A percentile compares a stretch with the other conserved stretches of the same genome.
Evolutionary conservation across 2,113 vertebrate species (phyloP).

Genomic region (Proterorhinus semilunaris): DNA sequence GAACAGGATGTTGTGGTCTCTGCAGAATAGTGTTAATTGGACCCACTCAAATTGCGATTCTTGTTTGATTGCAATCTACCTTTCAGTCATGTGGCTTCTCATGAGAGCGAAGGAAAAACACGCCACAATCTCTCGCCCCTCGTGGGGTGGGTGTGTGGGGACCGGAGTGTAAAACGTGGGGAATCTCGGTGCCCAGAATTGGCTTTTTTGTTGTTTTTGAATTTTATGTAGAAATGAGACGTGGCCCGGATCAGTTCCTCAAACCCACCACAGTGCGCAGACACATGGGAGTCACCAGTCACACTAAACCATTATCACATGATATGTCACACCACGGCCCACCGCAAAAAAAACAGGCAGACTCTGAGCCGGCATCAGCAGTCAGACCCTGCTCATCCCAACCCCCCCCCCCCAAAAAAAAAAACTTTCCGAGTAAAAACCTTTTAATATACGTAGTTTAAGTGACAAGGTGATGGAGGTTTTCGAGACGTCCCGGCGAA

Average conservation of each 20-base stretch:
- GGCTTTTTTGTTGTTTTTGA: not conserved
- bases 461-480: too few species aligned
- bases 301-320: conserved; percentile 52
- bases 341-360: conserved; percentile 11
- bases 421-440: too few species aligned
- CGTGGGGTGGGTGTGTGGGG: too few species aligned
- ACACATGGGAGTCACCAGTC: conserved; percentile 65
- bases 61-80: too few species aligned
- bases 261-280: conserved; percentile 43
- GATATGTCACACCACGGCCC: conserved; percentile 39
- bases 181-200: not conserved
- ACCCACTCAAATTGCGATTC: too few species aligned
- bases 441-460: too few species aligned
- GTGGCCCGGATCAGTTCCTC: conserved; percentile 61
- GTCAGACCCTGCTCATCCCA: not conserved
- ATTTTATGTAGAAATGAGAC: conserved; percentile 33
- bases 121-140: too few species aligned
- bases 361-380: conserved; percentile 4
- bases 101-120: too few species aligned
- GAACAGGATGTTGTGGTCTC: not conserved
- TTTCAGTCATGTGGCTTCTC: too few species aligned
- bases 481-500: too few species aligned
- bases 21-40: not conserved
- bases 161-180: not conserved
- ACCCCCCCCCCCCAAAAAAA: too few species aligned